Conservation (phyloP, 1,140 invertebrate species). For the Drosophila oshimai region DNA sequence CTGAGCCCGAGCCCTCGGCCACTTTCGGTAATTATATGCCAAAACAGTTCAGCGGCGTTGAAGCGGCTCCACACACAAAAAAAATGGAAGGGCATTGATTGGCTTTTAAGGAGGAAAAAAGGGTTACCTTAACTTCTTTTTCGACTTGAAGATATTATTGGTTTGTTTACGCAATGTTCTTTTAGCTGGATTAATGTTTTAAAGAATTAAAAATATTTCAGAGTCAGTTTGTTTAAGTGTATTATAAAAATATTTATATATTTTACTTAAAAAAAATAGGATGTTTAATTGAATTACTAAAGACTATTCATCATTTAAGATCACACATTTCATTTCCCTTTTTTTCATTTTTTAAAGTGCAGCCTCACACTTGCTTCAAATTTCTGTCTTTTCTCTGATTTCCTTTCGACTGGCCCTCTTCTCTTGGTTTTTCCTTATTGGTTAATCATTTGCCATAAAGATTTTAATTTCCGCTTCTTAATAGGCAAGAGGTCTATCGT, state of each 20-base stretch:
- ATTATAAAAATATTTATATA: no score
- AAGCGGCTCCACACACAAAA: conserved; percentile 23
- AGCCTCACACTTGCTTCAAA: neutral
- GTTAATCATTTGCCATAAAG: conserved; percentile 80
- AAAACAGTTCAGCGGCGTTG: conserved; percentile 59
- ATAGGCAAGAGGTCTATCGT: conserved; percentile 35
- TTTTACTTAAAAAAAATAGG: no score
- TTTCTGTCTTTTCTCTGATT: neutral
- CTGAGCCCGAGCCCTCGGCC: no score
- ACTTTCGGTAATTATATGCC: conserved; percentile 76
- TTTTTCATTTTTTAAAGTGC: neutral
- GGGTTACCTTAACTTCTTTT: no score
- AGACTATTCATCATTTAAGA: no score
- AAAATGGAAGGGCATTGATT: neutral
- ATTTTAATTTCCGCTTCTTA: conserved; percentile 80
- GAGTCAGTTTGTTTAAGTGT: no score
- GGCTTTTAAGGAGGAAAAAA: neutral
- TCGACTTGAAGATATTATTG: no score
- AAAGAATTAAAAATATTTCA: no score
- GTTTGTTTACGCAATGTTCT: neutral
- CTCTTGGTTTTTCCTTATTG: conserved; percentile 58
- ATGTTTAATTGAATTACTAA: no score
- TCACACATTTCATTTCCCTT: neutral
- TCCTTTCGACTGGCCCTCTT: conserved; percentile 21
- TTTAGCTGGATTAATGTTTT: neutral